Evolutionary conservation across 2,888 invertebrate species (phyloP), one percentile per base, ranked within the genome.

Genomic region (Plagodis dolabraria): DNA sequence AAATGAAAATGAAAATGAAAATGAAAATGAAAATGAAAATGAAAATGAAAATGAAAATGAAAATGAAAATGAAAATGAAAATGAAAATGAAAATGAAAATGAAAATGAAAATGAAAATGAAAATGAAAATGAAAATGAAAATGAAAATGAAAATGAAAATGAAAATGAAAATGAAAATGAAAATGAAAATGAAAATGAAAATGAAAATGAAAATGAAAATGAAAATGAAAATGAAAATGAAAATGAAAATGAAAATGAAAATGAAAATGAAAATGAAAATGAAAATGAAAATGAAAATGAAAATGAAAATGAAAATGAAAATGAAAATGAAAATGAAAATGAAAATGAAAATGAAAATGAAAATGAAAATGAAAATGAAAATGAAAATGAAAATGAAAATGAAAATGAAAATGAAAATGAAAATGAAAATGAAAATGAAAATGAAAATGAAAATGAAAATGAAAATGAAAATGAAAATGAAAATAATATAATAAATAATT

Each of bases 31-130:
- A 33, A 46, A 46, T 33, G 46, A 46, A 33, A 46, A 46, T 33
- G 46, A 46, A 33, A 46, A 46, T 33, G 46, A 46, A 33, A 46
- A 46, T 33, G 46, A 46, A 33, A 46, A 46, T 33, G 46, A 46
- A 33, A 46, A 46, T 33, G 46, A 46, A 33, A 46, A 46, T 33
- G 46, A 46, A 33, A 46, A 46, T 33, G 46, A 46, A 33, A 46
- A 46, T 33, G 46, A 46, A 33, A 46, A 46, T 33, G 46, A 46
- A 33, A 46, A 46, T 33, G 46, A 46, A 33, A 46, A 46, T 33
- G 46, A 46, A 33, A 46, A 46, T 33, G 46, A 46, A 33, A 46
- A 46, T 33, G 46, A 46, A 33, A 46, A 46, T 33, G 46, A 46
- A 33, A 46, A 46, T 33, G 46, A 46, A 33, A 46, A 46, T 33